These are phyloP conservation scores for Drosophila merina DNA, from an alignment of 2,888 invertebrate species.

Conservation along the genomic window DNA sequence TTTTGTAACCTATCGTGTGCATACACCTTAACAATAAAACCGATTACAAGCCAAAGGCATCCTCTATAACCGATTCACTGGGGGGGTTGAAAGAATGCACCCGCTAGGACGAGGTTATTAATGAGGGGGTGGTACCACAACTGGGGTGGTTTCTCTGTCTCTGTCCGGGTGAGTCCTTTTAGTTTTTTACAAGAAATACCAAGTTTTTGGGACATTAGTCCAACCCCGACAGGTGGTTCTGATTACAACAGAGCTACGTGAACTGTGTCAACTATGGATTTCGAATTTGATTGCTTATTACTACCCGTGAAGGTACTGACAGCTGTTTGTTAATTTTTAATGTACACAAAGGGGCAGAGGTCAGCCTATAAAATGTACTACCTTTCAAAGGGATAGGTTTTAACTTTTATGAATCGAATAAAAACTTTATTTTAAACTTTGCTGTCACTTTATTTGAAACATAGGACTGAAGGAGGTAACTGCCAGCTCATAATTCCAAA, in stretches of 20 bases:
- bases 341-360: constrained; percentile 22
- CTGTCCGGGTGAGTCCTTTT: background rate
- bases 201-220: background rate
- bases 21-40: constrained; percentile 23
- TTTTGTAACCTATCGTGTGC: background rate
- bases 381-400: too few species aligned
- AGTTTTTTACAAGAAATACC: background rate
- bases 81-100: constrained; percentile 25
- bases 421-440: background rate
- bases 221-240: constrained; percentile 45
- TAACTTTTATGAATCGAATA: background rate
- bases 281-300: constrained; percentile 6
- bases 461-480: background rate
- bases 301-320: constrained; percentile 40
- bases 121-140: constrained; percentile 8
- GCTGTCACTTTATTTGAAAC: background rate
- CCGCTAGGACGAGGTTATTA: background rate
- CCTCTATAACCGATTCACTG: constrained; percentile 24
- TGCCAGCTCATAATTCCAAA: background rate
- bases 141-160: constrained; percentile 9
- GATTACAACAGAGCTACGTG: background rate
- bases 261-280: background rate
- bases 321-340: constrained; percentile 62
- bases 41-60: background rate
- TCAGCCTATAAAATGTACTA: background rate